Percentiles rank a stretch among this genome's conserved stretches.
These are phyloP conservation scores for Falco rusticolus DNA, from an alignment of 2,797 vertebrate species.

Conservation along the genomic window DNA sequence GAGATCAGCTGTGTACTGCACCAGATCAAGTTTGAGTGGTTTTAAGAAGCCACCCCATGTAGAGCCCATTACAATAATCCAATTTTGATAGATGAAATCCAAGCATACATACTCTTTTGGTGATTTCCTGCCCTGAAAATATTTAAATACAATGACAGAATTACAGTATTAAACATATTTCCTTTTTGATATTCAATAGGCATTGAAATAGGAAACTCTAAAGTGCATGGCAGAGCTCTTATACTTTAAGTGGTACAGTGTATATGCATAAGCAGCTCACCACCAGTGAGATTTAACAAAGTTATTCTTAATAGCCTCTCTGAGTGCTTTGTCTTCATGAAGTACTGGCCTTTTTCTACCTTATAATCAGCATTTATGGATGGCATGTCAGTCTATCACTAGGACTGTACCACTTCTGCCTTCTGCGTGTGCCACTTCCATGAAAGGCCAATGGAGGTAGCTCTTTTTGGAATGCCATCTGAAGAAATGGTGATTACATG, in stretches of 20 bases:
- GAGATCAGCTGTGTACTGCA: neutral
- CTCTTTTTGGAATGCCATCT: conserved; percentile 56
- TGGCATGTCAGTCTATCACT: neutral
- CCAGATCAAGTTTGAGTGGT: conserved; percentile 13
- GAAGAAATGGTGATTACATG: conserved; percentile 63
- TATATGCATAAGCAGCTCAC: conserved; percentile 18
- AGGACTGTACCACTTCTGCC: neutral
- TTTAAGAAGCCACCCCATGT: conserved; percentile 42
- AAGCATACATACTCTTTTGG: conserved; percentile 11
- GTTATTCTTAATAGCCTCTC: neutral
- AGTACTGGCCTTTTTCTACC: neutral
- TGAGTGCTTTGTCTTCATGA: neutral
- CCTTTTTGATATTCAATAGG: conserved; percentile 16
- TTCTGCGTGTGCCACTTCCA: neutral
- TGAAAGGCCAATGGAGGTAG: conserved; percentile 14
- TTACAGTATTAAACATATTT: conserved; percentile 42
- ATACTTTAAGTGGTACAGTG: neutral
- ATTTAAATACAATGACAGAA: conserved; percentile 55
- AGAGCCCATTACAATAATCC: conserved; percentile 56
- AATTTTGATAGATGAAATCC: conserved; percentile 50
- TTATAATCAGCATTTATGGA: conserved; percentile 37
- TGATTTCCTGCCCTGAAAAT: conserved; percentile 41
- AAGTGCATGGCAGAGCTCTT: neutral
- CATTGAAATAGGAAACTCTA: conserved; percentile 32
- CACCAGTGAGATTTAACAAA: conserved; percentile 1